Base-by-base conservation (phyloP, 2,113 vertebrate genomes). In the Himantopus leucocephalus region DNA sequence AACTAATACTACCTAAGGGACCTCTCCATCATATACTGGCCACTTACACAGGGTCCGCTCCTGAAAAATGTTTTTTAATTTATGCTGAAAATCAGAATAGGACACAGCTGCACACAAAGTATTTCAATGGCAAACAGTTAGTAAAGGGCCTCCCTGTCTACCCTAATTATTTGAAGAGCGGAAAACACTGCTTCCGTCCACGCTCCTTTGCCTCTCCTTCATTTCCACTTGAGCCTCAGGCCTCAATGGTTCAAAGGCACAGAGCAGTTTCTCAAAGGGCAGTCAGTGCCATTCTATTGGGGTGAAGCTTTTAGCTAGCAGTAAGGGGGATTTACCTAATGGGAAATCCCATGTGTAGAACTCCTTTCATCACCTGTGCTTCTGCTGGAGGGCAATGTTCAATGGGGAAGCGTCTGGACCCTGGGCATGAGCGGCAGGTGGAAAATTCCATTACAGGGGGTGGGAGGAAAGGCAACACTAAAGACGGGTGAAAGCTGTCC, bases 11-110 rank as follows among this genome's bases (percentile, higher is more conserved):
- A 83, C 15, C 13, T 85, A 73, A 68, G 27, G 39, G 34, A 90
- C 12, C 6, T 23, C 34, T 80, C 35, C 32, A 43, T 77, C 52
- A 19, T 34, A 43, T 18, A 29, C 21, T 30, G 48, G 27, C 34
- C 21, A 56, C 52, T 90, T 82, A 47, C 27, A 72, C 9, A 73
- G 29, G 37, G 32, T 30, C 55, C 70, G 63, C 47, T 47, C 62
- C 71, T 48, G 34, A 68, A 64, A 87, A 75, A 29, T 41, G 13
- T 43, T 70, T 86, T 67, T n/a, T 8, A 14, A 70, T 58, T 79
- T 90, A 85, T 15, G 13, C 55, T 59, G 63, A 93, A 93, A 93
- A 83, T 62, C 67, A 77, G 47, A 90, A n/a, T 2, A 93, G 62
- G 39, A 45, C 18, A 39, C 35, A 71, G 55, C 37, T 87, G 30